Evolutionary conservation across 64 coral and sea anemone genomes (phyloP).

Genomic region (Acropora tenuis): DNA sequence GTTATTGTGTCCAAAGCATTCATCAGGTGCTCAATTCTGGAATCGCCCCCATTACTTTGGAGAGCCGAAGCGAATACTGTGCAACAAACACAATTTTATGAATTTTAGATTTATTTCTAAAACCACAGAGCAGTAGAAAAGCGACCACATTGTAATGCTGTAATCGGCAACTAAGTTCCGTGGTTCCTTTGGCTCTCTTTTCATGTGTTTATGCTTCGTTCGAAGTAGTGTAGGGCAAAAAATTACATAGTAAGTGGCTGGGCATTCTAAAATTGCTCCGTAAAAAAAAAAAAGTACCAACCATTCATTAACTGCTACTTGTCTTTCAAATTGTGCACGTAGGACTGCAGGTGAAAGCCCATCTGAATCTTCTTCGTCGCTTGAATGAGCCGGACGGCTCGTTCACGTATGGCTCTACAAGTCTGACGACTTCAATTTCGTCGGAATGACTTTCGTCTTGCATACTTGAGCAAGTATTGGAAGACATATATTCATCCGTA

Average conservation of each 20-base stretch:
- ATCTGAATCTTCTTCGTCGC: slow-evolving; percentile 54
- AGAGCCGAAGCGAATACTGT: slow-evolving; percentile 9
- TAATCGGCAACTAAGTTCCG: slow-evolving; percentile 2
- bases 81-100: slow-evolving; percentile 12
- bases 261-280: not conserved
- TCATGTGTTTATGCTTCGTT: not conserved
- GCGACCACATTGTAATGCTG: slow-evolving; percentile 14
- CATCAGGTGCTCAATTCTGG: slow-evolving; percentile 2
- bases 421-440: slow-evolving; percentile 18
- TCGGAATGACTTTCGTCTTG: slow-evolving; percentile 9
- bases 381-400: slow-evolving; percentile 41
- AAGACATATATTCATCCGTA: slow-evolving; percentile 5
- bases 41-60: slow-evolving; percentile 10
- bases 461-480: not conserved
- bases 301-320: slow-evolving; percentile 47
- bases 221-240: not conserved
- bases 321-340: slow-evolving; percentile 47
- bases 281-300: slow-evolving; percentile 10
- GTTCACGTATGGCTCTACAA: slow-evolving; percentile 25
- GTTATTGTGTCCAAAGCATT: slow-evolving; percentile 1
- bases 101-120: not conserved
- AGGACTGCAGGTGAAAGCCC: slow-evolving; percentile 57
- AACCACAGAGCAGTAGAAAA: slow-evolving; percentile 15
- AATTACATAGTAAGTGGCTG: slow-evolving; percentile 2
- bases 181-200: not conserved